phyloP scores from a whole-genome alignment of 2,113 vertebrate genomes.

The Oryzias woworae region DNA sequence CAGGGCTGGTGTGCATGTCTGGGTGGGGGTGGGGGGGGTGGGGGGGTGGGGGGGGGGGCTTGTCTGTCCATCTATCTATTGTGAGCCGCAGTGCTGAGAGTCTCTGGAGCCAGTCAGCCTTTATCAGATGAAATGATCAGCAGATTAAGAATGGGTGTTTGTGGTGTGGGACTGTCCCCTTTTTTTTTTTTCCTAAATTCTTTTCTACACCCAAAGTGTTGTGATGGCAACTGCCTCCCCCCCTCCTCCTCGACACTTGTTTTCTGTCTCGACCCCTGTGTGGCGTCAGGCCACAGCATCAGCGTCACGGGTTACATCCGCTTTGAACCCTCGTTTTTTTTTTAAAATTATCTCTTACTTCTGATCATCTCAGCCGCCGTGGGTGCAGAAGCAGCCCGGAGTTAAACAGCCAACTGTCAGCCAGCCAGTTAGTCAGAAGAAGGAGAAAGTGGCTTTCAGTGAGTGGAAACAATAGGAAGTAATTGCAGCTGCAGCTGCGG shows the following conservation, averaged over 20 bases:
- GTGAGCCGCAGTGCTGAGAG: slow-evolving; percentile 36
- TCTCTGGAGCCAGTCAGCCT: slow-evolving; percentile 62
- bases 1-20: slow-evolving; percentile 53
- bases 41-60: slow-evolving; percentile 29
- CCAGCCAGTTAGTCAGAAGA: slow-evolving; percentile 39
- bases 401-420: slow-evolving; percentile 53
- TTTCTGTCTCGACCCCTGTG: no score
- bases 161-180: slow-evolving; percentile 32
- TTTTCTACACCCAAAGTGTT: not conserved
- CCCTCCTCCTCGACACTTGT: not conserved
- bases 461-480: slow-evolving; percentile 78
- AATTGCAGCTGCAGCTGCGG: slow-evolving; percentile 73
- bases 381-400: slow-evolving; percentile 43
- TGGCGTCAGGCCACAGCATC: no score
- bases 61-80: slow-evolving; percentile 53
- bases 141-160: slow-evolving; percentile 55
- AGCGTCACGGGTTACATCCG: no score
- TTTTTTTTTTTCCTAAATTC: slow-evolving; percentile 3
- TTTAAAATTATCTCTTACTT: not conserved
- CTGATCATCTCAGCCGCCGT: slow-evolving; percentile 16
- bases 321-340: not conserved
- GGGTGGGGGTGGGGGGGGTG: slow-evolving; percentile 16
- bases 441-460: slow-evolving; percentile 72
- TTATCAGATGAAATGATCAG: slow-evolving; percentile 66
- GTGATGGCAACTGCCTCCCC: not conserved